Conservation (phyloP, 2,113 vertebrate genomes). For the Eidolon helvum region DNA sequence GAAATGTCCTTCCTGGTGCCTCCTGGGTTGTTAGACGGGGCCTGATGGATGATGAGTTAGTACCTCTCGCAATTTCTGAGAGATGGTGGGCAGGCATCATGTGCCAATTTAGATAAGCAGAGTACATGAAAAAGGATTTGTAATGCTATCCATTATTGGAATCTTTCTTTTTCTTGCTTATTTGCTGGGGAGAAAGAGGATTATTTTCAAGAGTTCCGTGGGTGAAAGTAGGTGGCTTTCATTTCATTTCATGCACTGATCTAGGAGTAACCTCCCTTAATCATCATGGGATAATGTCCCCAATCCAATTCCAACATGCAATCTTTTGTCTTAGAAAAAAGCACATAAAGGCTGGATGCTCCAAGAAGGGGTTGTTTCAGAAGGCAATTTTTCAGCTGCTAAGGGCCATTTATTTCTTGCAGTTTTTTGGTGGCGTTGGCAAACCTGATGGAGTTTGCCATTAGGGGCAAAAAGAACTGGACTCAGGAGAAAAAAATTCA, state of each 20-base stretch:
- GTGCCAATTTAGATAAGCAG: constrained; percentile 29
- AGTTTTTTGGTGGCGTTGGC: constrained; percentile 40
- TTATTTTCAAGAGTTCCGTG: not conserved
- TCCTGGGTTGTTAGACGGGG: not conserved
- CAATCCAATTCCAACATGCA: constrained; percentile 48
- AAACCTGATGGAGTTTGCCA: not conserved
- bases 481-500: not conserved
- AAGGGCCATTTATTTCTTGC: constrained; percentile 37
- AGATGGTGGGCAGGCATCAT: constrained; percentile 15
- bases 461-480: not conserved
- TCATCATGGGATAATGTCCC: constrained; percentile 46
- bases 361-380: constrained; percentile 43
- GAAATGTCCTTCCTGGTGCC: constrained; percentile 9
- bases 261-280: constrained; percentile 53
- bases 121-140: constrained; percentile 10
- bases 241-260: constrained; percentile 13
- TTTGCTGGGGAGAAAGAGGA: constrained; percentile 17
- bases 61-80: not conserved
- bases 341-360: not conserved
- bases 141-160: constrained; percentile 27
- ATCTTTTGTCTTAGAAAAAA: constrained; percentile 51
- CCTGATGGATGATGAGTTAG: constrained; percentile 29
- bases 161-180: constrained; percentile 7
- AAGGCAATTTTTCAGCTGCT: constrained; percentile 43
- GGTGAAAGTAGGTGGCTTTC: constrained; percentile 40